Percentiles rank a stretch among this genome's conserved stretches.
These are phyloP conservation scores for Pedionomus torquatus DNA, from an alignment of 2,113 vertebrate species.

Conservation along the genomic window DNA sequence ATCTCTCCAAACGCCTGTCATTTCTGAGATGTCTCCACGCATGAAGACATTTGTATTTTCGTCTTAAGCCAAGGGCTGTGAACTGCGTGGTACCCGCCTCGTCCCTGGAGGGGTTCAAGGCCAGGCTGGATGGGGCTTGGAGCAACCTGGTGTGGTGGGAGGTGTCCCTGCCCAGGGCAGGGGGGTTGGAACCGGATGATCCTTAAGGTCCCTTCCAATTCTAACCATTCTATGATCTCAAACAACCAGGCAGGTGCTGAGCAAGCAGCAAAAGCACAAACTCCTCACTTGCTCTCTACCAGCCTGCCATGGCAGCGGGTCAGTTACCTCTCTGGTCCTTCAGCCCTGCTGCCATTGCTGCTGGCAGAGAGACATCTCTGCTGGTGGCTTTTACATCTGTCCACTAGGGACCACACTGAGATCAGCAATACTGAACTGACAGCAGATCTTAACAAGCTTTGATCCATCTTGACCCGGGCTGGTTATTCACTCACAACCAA, in stretches of 20 bases:
- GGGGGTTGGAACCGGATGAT: no score
- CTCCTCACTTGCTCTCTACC: background rate
- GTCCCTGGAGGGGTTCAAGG: no score
- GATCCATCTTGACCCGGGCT: background rate
- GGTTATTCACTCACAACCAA: background rate
- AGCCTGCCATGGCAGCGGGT: background rate
- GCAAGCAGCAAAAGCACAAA: background rate
- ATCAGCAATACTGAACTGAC: background rate
- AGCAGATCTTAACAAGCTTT: background rate
- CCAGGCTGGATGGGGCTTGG: no score
- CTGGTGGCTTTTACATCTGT: background rate
- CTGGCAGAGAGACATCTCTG: background rate
- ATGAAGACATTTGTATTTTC: background rate
- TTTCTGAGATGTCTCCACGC: background rate
- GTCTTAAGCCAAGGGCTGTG: background rate
- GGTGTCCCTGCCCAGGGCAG: no score
- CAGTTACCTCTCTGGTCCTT: background rate
- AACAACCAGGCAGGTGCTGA: background rate
- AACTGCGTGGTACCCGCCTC: background rate
- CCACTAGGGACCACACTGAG: slow-evolving; percentile 15
- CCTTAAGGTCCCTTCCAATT: no score
- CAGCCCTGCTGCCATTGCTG: background rate
- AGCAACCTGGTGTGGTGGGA: no score
- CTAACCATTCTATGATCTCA: background rate
- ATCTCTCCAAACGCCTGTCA: background rate